A percentile compares a stretch with the other conserved stretches of the same genome.
Evolutionary conservation across 2,113 vertebrate genomes (phyloP).

Genomic region (Glaucomys volans): DNA sequence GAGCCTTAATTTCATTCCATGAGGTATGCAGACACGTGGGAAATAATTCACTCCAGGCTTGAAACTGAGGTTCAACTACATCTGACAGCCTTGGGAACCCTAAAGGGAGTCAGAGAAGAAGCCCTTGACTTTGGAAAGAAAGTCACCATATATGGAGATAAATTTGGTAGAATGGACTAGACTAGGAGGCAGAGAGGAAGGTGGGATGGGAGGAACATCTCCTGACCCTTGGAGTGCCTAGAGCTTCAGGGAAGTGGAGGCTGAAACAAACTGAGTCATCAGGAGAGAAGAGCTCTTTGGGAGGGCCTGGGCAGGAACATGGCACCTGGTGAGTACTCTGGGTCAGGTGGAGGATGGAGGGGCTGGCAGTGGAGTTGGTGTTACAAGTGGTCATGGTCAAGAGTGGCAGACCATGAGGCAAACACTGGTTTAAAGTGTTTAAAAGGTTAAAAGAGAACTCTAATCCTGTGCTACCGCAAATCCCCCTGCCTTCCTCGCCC

Average conservation of each 20-base stretch:
- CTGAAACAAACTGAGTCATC: neutral
- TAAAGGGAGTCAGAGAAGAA: neutral
- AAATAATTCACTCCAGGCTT: neutral
- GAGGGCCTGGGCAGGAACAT: neutral
- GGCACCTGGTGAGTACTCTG: neutral
- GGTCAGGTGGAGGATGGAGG: no score
- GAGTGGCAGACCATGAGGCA: neutral
- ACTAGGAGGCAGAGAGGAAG: neutral
- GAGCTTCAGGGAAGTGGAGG: no score
- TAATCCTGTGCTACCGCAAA: neutral
- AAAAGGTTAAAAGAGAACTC: no score
- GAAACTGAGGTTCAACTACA: neutral
- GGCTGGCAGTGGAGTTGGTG: neutral
- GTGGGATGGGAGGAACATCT: neutral
- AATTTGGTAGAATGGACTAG: neutral
- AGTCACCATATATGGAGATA: neutral
- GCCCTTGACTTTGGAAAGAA: neutral
- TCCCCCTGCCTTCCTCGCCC: no score
- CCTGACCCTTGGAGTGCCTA: neutral
- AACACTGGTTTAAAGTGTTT: neutral
- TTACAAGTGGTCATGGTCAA: neutral
- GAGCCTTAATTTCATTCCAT: neutral
- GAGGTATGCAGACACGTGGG: neutral
- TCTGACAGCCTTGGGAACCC: neutral
- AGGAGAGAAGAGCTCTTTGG: neutral